These are phyloP conservation scores for Anagyrus pseudococci DNA, from an alignment of 2,888 invertebrate species.

Conservation along the genomic window DNA sequence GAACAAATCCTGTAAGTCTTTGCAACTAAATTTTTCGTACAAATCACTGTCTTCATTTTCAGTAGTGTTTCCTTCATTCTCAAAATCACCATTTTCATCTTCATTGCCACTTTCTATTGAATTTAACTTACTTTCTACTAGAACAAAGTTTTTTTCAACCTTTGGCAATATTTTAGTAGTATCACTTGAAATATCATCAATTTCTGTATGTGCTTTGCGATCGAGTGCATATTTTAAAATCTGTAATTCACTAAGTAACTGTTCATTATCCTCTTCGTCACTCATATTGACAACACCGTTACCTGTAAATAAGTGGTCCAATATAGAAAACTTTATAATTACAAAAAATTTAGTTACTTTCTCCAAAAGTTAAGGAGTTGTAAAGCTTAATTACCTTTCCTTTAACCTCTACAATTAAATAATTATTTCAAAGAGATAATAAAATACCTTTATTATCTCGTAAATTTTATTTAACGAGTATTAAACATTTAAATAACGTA, in stretches of 20 bases:
- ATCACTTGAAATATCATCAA: background rate
- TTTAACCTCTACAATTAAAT: too few species aligned
- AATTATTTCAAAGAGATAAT: too few species aligned
- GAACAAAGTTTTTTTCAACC: background rate
- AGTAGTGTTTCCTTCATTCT: background rate
- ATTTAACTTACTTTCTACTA: background rate
- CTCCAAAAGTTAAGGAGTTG: too few species aligned
- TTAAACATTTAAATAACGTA: too few species aligned
- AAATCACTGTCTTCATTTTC: constrained; percentile 5
- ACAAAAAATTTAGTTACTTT: too few species aligned
- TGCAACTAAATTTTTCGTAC: constrained; percentile 6
- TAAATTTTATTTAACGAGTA: too few species aligned
- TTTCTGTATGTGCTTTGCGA: constrained; percentile 6
- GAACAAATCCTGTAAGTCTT: constrained; percentile 44
- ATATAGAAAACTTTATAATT: too few species aligned
- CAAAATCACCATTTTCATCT: background rate
- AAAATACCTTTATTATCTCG: too few species aligned
- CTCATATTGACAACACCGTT: too few species aligned
- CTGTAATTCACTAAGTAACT: constrained; percentile 50
- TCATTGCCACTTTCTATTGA: background rate
- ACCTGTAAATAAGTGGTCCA: too few species aligned
- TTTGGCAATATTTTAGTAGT: background rate
- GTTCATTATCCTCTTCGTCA: constrained; percentile 46
- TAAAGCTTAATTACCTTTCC: too few species aligned
- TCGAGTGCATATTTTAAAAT: constrained; percentile 47